A percentile compares a stretch with the other conserved stretches of the same genome.
Conservation (phyloP, 2,888 invertebrate genomes). For the Drosophila nr. perissopoda region DNA sequence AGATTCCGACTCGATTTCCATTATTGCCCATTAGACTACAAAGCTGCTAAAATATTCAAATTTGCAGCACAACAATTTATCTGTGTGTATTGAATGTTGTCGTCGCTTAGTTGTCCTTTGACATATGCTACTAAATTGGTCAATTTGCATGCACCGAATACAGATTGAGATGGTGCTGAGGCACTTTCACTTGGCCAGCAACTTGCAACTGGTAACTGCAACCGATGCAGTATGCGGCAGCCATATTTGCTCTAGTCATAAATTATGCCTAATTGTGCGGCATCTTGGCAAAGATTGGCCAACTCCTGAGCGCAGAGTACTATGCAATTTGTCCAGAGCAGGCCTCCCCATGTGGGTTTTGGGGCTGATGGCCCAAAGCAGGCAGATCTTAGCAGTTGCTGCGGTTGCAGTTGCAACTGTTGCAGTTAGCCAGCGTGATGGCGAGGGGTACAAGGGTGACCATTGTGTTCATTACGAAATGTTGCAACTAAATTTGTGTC, state of each 20-base stretch:
- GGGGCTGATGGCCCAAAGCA: conserved; percentile 41
- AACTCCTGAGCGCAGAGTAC: conserved; percentile 57
- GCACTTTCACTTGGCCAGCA: conserved; percentile 67
- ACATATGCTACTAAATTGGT: conserved; percentile 51
- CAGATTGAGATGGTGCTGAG: conserved; percentile 42
- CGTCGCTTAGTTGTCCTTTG: conserved; percentile 48
- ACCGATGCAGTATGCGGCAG: conserved; percentile 33
- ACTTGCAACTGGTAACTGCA: conserved; percentile 14
- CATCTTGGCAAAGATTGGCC: conserved; percentile 76
- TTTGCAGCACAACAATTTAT: conserved; percentile 5
- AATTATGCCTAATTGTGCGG: conserved; percentile 78
- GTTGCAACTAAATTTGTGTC: conserved; percentile 68
- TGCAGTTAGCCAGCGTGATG: conserved; percentile 11
- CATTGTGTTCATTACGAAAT: conserved; percentile 69
- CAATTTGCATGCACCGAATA: conserved; percentile 51
- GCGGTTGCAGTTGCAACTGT: conserved; percentile 10
- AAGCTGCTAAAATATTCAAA: neutral
- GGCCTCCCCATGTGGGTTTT: conserved; percentile 44
- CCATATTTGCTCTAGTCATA: conserved; percentile 66
- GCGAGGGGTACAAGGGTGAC: conserved; percentile 39
- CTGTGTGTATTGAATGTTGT: conserved; percentile 1
- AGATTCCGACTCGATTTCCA: neutral
- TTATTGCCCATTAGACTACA: neutral
- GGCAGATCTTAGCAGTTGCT: conserved; percentile 27
- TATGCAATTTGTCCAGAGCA: conserved; percentile 71